Evolutionary conservation across 2,113 vertebrate species (phyloP).

Genomic region (Syngnathus typhle): DNA sequence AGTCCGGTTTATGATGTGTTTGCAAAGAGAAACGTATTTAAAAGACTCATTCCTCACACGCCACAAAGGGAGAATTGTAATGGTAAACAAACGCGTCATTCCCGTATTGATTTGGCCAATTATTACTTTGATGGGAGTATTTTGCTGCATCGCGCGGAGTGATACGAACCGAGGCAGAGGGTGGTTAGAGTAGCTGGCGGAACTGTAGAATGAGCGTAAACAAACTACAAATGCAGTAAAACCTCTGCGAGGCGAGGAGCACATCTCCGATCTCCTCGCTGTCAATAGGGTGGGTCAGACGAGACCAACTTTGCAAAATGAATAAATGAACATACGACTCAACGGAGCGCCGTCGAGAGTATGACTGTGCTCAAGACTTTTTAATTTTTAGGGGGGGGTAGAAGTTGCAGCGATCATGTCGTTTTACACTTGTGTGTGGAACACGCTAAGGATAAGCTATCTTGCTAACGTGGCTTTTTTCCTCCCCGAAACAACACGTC

Average conservation of each 20-base stretch:
- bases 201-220: slow-evolving; percentile 57
- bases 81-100: background rate
- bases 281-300: slow-evolving; percentile 55
- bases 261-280: slow-evolving; percentile 35
- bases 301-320: slow-evolving; percentile 34
- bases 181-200: slow-evolving; percentile 10
- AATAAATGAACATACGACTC: slow-evolving; percentile 5
- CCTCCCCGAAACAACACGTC: slow-evolving; percentile 29
- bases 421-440: slow-evolving; percentile 32
- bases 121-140: slow-evolving; percentile 2
- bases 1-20: slow-evolving; percentile 63
- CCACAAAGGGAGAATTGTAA: fast-evolving
- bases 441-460: slow-evolving; percentile 52
- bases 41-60: background rate
- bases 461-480: slow-evolving; percentile 29
- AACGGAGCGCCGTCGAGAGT: slow-evolving; percentile 31
- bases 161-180: slow-evolving; percentile 45
- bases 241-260: slow-evolving; percentile 24
- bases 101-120: background rate
- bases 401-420: slow-evolving; percentile 22
- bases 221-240: slow-evolving; percentile 62
- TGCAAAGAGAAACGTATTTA: slow-evolving; percentile 9
- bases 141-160: slow-evolving; percentile 50
- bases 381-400: background rate
- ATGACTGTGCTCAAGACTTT: slow-evolving; percentile 15